Percentiles rank a stretch among this genome's conserved stretches.
Evolutionary conservation across 1,140 invertebrate species (phyloP).

Genomic region (Ladona fulva): DNA sequence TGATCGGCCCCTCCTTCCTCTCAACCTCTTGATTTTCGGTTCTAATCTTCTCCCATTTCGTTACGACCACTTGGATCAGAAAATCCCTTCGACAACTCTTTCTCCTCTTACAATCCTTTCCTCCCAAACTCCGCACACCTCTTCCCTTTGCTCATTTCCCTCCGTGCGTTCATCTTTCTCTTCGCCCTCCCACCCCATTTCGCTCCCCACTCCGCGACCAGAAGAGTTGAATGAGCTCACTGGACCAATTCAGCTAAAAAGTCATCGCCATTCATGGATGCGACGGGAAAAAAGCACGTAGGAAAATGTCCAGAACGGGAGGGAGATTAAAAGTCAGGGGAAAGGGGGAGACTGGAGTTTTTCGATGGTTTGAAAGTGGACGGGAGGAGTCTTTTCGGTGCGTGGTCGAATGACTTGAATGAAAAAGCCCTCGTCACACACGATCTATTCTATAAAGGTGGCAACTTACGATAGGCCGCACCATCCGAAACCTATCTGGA

Average conservation of each 20-base stretch:
- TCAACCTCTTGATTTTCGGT: too few species aligned
- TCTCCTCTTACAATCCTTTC: too few species aligned
- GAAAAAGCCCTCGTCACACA: neutral
- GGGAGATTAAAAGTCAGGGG: neutral
- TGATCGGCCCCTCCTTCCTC: too few species aligned
- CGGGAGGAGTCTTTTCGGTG: neutral
- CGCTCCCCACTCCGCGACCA: neutral
- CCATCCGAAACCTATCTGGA: neutral
- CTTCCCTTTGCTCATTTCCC: too few species aligned
- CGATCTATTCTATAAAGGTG: neutral
- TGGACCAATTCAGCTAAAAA: neutral
- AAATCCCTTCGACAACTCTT: too few species aligned
- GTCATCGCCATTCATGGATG: constrained; percentile 3
- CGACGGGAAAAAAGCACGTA: neutral
- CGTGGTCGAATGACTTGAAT: neutral
- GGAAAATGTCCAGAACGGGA: neutral
- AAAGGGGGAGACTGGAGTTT: neutral
- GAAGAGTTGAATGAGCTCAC: neutral
- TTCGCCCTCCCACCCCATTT: neutral
- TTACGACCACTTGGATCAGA: too few species aligned
- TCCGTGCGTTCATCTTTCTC: neutral
- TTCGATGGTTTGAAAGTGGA: neutral
- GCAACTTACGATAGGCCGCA: neutral
- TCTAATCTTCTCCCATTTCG: too few species aligned
- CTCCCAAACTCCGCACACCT: too few species aligned